Base-by-base conservation (phyloP, 2,113 vertebrate genomes). In the Hirundichthys speculiger region DNA sequence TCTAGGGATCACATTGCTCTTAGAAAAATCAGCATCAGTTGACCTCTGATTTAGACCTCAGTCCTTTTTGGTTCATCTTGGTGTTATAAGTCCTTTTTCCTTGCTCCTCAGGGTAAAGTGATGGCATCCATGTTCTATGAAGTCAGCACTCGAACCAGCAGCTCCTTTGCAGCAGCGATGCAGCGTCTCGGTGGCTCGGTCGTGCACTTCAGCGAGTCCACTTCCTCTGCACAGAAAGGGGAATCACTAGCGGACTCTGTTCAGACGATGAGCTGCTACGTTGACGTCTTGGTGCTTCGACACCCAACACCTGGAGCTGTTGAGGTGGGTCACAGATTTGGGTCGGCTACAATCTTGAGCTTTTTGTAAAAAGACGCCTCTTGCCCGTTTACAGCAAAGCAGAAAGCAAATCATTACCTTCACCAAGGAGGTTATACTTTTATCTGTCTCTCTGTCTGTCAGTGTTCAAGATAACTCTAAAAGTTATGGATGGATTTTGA, bases 51-150 rank as follows among this genome's bases (percentile, higher is more conserved):
- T n/a, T n/a, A n/a, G n/a, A n/a, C n/a, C n/a, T n/a, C n/a, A n/a
- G n/a, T n/a, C n/a, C 27, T 8, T 27, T 27, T 4, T 27, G 27
- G 27, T 8, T 27, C 3, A 27, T 27, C 27, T 27, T 27, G 27
- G 27, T 27, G 27, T 27, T 27, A 34, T 34, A 34, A 34, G 11
- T 7, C 30, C 30, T 34, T 10, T 34, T 10, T 34, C 5, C 30
- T 34, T 34, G 0, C 20, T 16, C 0, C 56, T 13, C 70, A 99
- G 98, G 98, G 98, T 2, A 97, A 95, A 41, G 96, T 99, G 74
- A 98, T 99, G 98, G 98, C 94, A 0, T 96, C 93, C 83, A 98
- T 99, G 95, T 99, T 99, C 90, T 99, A 96, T 0, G 97, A 99
- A 73, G 98, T 91, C 1, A 99, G 98, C 94, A 99, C 97, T 0